Conservation (phyloP, 2,888 invertebrate genomes). For the Timema podura region DNA sequence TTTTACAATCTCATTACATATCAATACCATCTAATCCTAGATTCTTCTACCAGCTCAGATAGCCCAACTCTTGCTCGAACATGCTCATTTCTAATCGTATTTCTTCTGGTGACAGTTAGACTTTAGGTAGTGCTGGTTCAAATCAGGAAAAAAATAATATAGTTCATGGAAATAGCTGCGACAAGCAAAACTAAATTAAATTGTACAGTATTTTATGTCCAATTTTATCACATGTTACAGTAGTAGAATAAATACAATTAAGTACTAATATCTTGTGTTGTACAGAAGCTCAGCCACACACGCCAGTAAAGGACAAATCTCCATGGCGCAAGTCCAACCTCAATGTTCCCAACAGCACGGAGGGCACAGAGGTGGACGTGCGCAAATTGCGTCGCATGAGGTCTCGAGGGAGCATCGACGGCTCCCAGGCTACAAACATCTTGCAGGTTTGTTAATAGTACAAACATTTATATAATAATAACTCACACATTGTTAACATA, state of each 20-base stretch:
- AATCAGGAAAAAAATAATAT: neutral
- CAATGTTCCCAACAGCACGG: conserved; percentile 58
- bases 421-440: conserved; percentile 40
- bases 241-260: too few species aligned
- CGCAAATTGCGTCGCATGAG: conserved; percentile 50
- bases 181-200: neutral
- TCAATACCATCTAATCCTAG: too few species aligned
- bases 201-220: too few species aligned
- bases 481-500: too few species aligned
- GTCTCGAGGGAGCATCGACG: conserved; percentile 45
- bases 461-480: too few species aligned
- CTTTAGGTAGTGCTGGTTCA: too few species aligned
- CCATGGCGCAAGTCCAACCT: conserved; percentile 70
- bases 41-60: too few species aligned
- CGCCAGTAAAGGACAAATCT: conserved; percentile 66
- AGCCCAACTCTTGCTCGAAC: too few species aligned
- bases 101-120: too few species aligned
- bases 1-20: too few species aligned
- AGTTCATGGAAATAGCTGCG: neutral
- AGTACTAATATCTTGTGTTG: conserved; percentile 15
- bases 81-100: too few species aligned
- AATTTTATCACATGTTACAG: too few species aligned
- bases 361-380: conserved; percentile 63
- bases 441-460: conserved; percentile 42
- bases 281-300: conserved; percentile 63